Evolutionary conservation across 2,797 vertebrate species (phyloP), one percentile per base, ranked within the genome.

Genomic region (Anomalospiza imberbis): DNA sequence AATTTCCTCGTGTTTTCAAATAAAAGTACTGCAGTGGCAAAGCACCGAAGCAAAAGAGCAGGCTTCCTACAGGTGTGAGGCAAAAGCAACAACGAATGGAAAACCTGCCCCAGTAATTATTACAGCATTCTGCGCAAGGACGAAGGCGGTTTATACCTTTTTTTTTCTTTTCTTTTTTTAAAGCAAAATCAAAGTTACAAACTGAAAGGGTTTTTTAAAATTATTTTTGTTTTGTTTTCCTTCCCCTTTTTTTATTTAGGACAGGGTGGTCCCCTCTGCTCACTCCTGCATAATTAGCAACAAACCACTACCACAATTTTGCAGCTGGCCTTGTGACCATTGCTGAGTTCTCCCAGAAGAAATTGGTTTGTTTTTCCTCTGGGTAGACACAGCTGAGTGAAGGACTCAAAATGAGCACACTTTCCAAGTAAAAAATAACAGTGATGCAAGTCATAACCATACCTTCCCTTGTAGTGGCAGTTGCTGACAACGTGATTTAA

Each of bases 21-120:
- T 73, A 19, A 17, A 94, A 92, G 70, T 34, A 47, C 85, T 67
- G 63, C 0, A 26, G 92, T 85, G 60, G 92, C 17, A 18, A 96
- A 94, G 95, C 89, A 91, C 91, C 90, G 97, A 97, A 98, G 97
- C 92, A 95, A 94, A 96, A 95, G 78, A 93, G 84, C 3, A 5
- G 77, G 65, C 65, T 60, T 91, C 92, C 84, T 95, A 92, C 96
- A 97, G 96, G 92, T 96, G 94, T 45, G 71, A 95, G 68, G 84
- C 85, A 79, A 93, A 91, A 81, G 83, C 72, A 89, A 88, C 58
- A 31, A 81, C 67, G n/a, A 68, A 91, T 74, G 68, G 74, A 71
- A 94, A 94, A 83, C 42, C 86, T 24, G 36, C 58, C 72, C 74
- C 54, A 26, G 10, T 42, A 85, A 91, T 61, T 86, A 80, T 31